A percentile compares a stretch with the other conserved stretches of the same genome.
phyloP scores from a whole-genome alignment of 2,797 vertebrate species.

The Danio kyathit region DNA sequence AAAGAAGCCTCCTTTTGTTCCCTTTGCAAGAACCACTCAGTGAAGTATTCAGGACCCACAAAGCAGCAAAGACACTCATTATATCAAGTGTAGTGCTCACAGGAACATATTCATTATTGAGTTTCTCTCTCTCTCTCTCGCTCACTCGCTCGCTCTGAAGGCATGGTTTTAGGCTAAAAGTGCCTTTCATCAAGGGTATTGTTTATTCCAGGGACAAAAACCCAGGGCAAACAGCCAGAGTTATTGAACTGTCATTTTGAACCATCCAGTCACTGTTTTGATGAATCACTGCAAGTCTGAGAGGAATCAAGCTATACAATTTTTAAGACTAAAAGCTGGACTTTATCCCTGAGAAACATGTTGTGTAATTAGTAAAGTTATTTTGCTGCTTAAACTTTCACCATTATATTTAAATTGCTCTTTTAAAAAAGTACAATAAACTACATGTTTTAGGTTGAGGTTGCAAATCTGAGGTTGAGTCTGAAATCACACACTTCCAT shows the following conservation, averaged over 20 bases:
- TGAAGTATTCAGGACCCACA: conserved; percentile 54
- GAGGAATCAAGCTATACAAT: background rate
- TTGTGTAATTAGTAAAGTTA: background rate
- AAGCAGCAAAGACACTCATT: conserved; percentile 60
- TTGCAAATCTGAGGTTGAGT: no score
- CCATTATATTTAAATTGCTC: background rate
- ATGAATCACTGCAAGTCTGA: background rate
- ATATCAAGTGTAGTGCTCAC: conserved; percentile 56
- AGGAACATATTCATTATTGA: conserved; percentile 52
- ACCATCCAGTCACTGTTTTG: conserved; percentile 22
- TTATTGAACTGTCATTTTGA: conserved; percentile 49
- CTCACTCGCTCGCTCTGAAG: conserved; percentile 22
- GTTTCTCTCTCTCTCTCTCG: conserved; percentile 32
- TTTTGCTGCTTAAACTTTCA: background rate
- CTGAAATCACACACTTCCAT: no score
- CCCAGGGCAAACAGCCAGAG: conserved; percentile 25
- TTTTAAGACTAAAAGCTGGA: background rate
- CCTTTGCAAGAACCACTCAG: conserved; percentile 50
- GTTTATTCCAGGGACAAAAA: conserved; percentile 56
- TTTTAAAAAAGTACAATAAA: background rate
- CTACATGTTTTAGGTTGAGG: no score
- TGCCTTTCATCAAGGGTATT: conserved; percentile 52
- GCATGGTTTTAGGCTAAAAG: conserved; percentile 48
- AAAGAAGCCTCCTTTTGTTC: conserved; percentile 55
- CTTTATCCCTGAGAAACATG: background rate